Base-by-base conservation (phyloP, 1,140 invertebrate species). In the Drosophila santomea region DNA sequence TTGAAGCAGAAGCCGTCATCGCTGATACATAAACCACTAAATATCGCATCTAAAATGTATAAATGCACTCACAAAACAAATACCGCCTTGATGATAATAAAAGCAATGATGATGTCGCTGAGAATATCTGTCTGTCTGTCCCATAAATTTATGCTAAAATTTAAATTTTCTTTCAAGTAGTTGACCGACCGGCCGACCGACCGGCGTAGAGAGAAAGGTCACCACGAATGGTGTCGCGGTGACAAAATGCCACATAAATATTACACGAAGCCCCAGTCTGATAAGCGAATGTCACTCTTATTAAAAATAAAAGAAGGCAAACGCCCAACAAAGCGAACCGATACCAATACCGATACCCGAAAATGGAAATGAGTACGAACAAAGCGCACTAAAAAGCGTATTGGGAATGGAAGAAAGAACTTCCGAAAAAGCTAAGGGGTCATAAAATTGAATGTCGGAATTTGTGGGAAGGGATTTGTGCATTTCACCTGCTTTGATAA, bases 111-210 rank as follows among this genome's bases (percentile, higher is more conserved):
- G 67, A 71, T 69, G 67, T 57, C 43, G 43, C 36, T 55, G 8
- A 67, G 67, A 71, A 69, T 69, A 35, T n/a, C 35, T 43, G 28
- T 20, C 20, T 43, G 28, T 11, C 28, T 25, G 17, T 7, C 39
- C 69, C 75, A 86, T 86, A 86, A 86, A 86, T 86, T 86, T 88
- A 86, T 88, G 82, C 82, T 86, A 79, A 86, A 86, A 88, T 86
- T 86, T 86, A 86, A 86, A 82, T 86, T 86, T 88, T 71, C 82
- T 82, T 86, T 88, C 35, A 82, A 64, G 66, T 68, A 67, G 60
- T 74, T 47, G 58, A 66, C 48, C 48, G 48, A 38, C 12, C 52
- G 35, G 32, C n/a, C 38, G 57, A 61, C 39, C 39, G 48, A 35
- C 11, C 52, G 28, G 43, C 14, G 35, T n/a, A 44, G n/a, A 54